Base-by-base conservation (phyloP, 23 tunicate species). In the Halocynthia aurantium region DNA sequence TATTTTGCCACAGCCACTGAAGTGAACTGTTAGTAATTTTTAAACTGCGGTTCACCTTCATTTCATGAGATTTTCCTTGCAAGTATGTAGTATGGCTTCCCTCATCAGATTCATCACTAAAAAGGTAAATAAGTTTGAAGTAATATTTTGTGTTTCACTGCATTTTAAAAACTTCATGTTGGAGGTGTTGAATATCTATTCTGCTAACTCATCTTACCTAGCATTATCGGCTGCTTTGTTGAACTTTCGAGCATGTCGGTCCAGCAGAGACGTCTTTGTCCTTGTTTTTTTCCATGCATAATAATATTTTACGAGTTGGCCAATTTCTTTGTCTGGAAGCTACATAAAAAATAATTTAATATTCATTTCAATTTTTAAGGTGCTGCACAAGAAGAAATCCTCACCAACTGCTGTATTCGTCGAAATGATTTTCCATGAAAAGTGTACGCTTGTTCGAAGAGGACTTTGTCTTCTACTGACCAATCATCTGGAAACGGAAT, bases 381-480 rank as follows among this genome's bases (percentile, higher is more conserved):
- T 31, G 44, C 44, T 31, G 44, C 44, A 31, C 44, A 31, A 31
- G 44, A 10, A 50, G 10, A 67, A 7, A 67, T 2, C 18, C 69
- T 19, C 50, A 87, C 96, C 82, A 89, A 71, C 66, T 89, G 96
- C 70, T 89, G 96, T 51, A 89, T 84, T 70, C 86, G 84, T 56
- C 96, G 82, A 64, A 89, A 89, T 55, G 87, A 84, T 69, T 89
- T 89, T 18, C 96, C 96, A 76, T 89, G 96, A 63, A 84, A 89
- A 7, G 83, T 76, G 52, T 89, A 89, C 6, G 96, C 96, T 74
- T 89, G 96, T 60, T 89, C 96, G 63, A 89, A 89, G 52, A 89
- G 71, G 6, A 89, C 96, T 84, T 84, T 89, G 56, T 89, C 96
- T 76, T 89, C 96, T 61, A 73, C 76, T 69, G 96, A 83, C 96